Conservation (phyloP, 2,888 invertebrate genomes). For the Hydraecia micacea region DNA sequence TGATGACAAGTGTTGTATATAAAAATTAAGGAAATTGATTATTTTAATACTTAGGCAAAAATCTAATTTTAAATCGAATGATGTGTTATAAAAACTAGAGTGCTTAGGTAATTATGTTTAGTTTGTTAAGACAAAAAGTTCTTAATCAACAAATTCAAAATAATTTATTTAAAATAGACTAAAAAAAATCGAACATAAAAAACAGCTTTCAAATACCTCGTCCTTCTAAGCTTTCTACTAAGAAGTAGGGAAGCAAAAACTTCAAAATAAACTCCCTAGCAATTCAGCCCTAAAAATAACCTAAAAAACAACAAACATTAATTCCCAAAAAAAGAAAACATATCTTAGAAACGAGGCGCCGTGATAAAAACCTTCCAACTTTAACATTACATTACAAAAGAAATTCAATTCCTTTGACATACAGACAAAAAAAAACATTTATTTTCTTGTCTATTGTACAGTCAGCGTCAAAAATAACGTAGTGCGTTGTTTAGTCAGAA, state of each 20-base stretch:
- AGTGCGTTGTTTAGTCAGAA: neutral
- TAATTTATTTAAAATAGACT: no score
- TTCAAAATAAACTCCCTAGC: neutral
- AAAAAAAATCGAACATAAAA: neutral
- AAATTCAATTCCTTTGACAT: conserved; percentile 61
- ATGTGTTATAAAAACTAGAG: neutral
- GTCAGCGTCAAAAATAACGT: conserved; percentile 38
- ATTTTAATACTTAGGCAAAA: no score
- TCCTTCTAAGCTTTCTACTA: neutral
- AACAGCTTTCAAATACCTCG: neutral
- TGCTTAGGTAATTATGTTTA: neutral
- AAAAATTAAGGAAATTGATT: no score
- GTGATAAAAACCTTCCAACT: conserved; percentile 55
- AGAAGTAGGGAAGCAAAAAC: neutral
- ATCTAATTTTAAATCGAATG: neutral
- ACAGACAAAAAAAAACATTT: conserved; percentile 65
- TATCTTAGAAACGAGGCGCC: conserved; percentile 27
- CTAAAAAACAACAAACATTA: conserved; percentile 39
- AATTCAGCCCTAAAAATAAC: conserved; percentile 27
- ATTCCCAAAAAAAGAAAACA: conserved; percentile 34
- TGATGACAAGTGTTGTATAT: no score
- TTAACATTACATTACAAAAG: conserved; percentile 59
- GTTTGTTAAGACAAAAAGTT: neutral
- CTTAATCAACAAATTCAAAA: neutral
- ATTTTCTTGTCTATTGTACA: conserved; percentile 58